These are phyloP conservation scores for Linnaemya tessellans DNA, from an alignment of 2,888 invertebrate genomes.

Conservation along the genomic window DNA sequence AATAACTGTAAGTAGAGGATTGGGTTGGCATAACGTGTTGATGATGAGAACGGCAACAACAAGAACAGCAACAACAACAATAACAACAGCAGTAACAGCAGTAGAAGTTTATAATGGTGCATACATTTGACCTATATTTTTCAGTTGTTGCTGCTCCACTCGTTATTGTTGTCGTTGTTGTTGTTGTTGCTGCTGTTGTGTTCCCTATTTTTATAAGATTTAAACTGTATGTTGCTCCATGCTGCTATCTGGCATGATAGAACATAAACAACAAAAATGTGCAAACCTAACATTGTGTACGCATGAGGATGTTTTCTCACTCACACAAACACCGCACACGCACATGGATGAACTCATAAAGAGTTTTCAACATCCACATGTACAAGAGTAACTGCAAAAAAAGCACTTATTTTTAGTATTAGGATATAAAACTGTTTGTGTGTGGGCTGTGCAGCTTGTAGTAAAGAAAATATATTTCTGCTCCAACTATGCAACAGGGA, in stretches of 20 bases:
- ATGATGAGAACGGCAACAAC: conserved; percentile 23
- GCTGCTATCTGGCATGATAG: conserved; percentile 46
- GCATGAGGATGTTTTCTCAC: conserved; percentile 21
- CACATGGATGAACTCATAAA: conserved; percentile 4
- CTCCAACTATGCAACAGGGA: conserved; percentile 52
- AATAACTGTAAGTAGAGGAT: conserved; percentile 33
- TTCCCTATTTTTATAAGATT: conserved; percentile 36
- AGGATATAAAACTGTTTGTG: neutral
- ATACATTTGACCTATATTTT: conserved; percentile 72
- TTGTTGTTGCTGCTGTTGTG: conserved; percentile 31
- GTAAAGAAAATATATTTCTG: conserved; percentile 9
- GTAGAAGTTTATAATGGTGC: conserved; percentile 52
- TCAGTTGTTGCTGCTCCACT: conserved; percentile 32
- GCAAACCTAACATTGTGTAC: conserved; percentile 36
- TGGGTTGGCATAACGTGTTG: conserved; percentile 42
- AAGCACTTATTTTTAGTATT: conserved; percentile 24
- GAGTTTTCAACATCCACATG: neutral
- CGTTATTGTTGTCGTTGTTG: conserved; percentile 1
- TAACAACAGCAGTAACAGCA: neutral
- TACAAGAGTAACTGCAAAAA: neutral
- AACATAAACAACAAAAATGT: conserved; percentile 40
- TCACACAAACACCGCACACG: neutral
- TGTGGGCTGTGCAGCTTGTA: neutral
- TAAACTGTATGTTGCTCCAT: conserved; percentile 28
- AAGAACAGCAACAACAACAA: conserved; percentile 2